Base-by-base conservation (phyloP, 2,888 invertebrate genomes). In the Mythimna impura region DNA sequence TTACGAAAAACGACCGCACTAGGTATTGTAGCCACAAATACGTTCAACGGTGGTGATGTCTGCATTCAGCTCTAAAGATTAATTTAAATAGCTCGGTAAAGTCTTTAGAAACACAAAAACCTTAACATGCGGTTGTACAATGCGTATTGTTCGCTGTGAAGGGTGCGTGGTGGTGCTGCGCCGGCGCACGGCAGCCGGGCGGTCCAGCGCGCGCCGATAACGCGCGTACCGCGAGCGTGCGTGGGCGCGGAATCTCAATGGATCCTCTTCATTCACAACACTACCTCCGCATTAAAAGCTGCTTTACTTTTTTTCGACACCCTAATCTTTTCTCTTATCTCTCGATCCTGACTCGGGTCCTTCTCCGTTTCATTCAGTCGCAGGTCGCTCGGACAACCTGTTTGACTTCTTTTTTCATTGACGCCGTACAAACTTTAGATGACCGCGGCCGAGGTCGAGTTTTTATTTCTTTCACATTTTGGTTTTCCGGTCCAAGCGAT, bases 381-480 rank as follows among this genome's bases (percentile, higher is more conserved):
- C 94, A 92, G 93, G 94, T 94, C 93, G 92, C 88, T 89, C 90
- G 93, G 91, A 90, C 89, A 94, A 95, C 96, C 94, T 90, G 96
- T 94, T 94, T 94, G 93, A 94, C 94, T 95, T 94, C 94, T 95
- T 95, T 96, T 95, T 95, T 95, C 95, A 95, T 95, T 95, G 94
- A 95, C 94, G 93, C 94, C 95, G 94, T 94, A 95, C 94, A 92
- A 94, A 94, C 94, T 93, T 94, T 92, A 92, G 95, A 94, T 96
- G 95, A 95, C 96, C 96, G 95, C 95, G 94, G 93, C 94, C 92
- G 95, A 95, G 95, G 95, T 95, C 95, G 95, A 94, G 94, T 95
- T 95, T 96, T 96, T 96, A 95, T 96, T 96, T 96, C 94, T 95
- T 96, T 95, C 95, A 95, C 95, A 95, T 96, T 95, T 96, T 86